Conservation (phyloP, 2,888 invertebrate species). For the Hydroisotoma schaefferi region DNA sequence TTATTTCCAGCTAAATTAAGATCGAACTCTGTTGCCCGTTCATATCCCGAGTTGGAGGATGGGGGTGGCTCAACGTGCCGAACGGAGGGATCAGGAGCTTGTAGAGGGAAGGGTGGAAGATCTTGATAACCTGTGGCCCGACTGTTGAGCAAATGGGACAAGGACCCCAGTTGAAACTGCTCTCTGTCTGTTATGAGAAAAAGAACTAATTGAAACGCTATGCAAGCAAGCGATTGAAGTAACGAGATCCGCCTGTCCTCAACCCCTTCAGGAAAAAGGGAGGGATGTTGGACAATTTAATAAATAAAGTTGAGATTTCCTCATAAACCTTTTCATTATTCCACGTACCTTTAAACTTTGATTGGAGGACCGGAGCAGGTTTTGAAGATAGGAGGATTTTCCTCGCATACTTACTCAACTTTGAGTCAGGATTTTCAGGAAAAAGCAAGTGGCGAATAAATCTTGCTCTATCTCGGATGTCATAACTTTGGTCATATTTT, state of each 20-base stretch:
- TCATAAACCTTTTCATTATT: background rate
- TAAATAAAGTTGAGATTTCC: too few relatives aligned
- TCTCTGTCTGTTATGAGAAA: slow-evolving; percentile 63
- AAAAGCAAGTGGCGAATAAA: slow-evolving; percentile 79
- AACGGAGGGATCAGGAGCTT: slow-evolving; percentile 68
- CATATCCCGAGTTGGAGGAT: slow-evolving; percentile 32
- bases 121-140: slow-evolving; percentile 84
- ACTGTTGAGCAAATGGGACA: slow-evolving; percentile 89
- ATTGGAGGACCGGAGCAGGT: slow-evolving; percentile 86
- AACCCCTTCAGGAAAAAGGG: background rate
- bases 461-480: slow-evolving; percentile 91
- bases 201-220: slow-evolving; percentile 13
- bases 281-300: too few relatives aligned
- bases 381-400: slow-evolving; percentile 87
- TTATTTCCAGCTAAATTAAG: slow-evolving; percentile 16
- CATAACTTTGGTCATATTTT: slow-evolving; percentile 95
- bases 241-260: background rate
- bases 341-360: slow-evolving; percentile 68
- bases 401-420: slow-evolving; percentile 66
- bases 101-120: slow-evolving; percentile 76
- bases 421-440: slow-evolving; percentile 58
- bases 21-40: slow-evolving; percentile 12
- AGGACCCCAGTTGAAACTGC: slow-evolving; percentile 85
- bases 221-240: background rate
- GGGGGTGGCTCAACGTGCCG: slow-evolving; percentile 66